Base-by-base conservation (phyloP, 2,797 vertebrate genomes). In the Lacerta agilis region DNA sequence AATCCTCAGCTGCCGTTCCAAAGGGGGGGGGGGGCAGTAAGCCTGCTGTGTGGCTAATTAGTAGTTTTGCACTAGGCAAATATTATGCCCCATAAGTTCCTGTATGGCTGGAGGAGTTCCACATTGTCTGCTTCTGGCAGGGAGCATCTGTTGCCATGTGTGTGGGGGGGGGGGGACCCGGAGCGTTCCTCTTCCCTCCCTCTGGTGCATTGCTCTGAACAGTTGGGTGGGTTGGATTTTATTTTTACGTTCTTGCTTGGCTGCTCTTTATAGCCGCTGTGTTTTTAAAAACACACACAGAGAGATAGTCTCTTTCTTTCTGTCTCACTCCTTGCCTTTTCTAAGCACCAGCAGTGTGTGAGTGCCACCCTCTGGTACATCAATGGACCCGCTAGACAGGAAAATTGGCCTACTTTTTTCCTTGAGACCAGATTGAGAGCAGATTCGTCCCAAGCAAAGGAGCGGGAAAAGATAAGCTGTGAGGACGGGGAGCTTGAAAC, bases 371-470 rank as follows among this genome's bases (percentile, higher is more conserved):
- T 27, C 88, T 77, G 8, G 8, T 15, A 13, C 25, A 80, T 95
- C 92, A 86, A 10, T 89, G 92, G 85, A 90, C 15, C 82, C 0
- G 0, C 91, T 75, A 90, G 95, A 94, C n/a, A 0, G 93, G 86
- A 95, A 93, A 90, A 93, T 78, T 66, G 58, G 88, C 90, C 87
- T 96, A 0, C 66, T 95, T 95, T 88, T 18, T 2, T n/a, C 27
- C 13, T 41, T 3, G 23, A 55, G 69, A 33, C 23, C n/a, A 8
- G 23, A 27, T 5, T 18, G 49, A 76, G 73, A 64, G 72, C 72
- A 29, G 83, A 33, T 61, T 75, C 71, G 29, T 20, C 36, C 25
- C 55, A 27, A 41, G 33, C 45, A n/a, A 15, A 11, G 8, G n/a
- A 20, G 49, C 49, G 0, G 58, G 55, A 15, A 69, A n/a, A 20